Evolutionary conservation across 1,140 invertebrate species (phyloP), one percentile per base, ranked within the genome.

Genomic region (Bombus breviceps): DNA sequence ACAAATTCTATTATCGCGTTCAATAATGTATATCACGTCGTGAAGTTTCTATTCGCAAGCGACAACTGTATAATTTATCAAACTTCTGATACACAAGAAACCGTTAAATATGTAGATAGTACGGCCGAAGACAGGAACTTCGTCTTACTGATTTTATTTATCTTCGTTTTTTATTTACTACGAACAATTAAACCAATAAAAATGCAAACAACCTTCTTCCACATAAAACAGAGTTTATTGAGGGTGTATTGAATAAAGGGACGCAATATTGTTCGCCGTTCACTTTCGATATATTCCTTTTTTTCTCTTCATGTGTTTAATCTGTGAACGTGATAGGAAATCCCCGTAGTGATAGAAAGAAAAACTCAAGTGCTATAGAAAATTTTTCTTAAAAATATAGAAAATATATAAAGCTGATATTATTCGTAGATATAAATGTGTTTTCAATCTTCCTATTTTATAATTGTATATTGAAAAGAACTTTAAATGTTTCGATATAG

Each of bases 1-100:
- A 47, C 41, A 74, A 74, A 74, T 74, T 74, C n/a, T 43, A 74
- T 74, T 74, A 74, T 74, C 72, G 10, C 25, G 39, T 74, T 74
- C 72, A 74, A 74, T 74, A 74, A 74, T 74, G 72, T 47, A 47
- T 47, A 74, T 6, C 41, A 32, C n/a, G 72, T 32, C 22, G n/a
- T 22, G 18, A 74, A 47, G 18, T 74, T 74, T 47, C 28, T 47
- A 74, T 47, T 74, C 28, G 25, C 28, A 15, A 72, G 32, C 25
- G 6, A n/a, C 10, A 13, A 41, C 25, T 22, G n/a, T 32, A 74
- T 47, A 47, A 47, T 74, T 74, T 47, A 74, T 74, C 41, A 22
- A 47, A 74, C 15, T 22, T 72, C 12, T 41, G 28, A 41, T 41
- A 41, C 25, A 28, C 3, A 41, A 72, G 39, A 41, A 72, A 41